phyloP scores from a whole-genome alignment of 1,140 invertebrate genomes.

The Aphelenchoides avenae region DNA sequence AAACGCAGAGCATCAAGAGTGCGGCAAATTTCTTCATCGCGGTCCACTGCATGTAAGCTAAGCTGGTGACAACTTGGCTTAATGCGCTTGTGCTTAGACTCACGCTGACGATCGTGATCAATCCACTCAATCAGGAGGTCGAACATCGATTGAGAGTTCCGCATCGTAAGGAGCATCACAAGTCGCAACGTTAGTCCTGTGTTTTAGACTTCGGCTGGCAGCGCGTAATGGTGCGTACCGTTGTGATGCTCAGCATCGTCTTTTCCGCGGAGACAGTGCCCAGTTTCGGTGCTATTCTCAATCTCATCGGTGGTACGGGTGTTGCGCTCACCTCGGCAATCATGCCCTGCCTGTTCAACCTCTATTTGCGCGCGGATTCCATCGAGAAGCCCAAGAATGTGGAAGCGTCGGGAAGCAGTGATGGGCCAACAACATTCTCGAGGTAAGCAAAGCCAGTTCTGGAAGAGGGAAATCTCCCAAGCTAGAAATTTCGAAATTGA shows the following conservation, averaged over 20 bases:
- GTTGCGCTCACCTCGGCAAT: conserved; percentile 43
- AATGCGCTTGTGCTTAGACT: conserved; percentile 14
- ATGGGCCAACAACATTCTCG: background rate
- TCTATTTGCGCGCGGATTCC: conserved; percentile 34
- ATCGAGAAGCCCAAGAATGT: conserved; percentile 11
- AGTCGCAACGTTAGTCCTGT: background rate
- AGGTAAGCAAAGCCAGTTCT: conserved; percentile 5
- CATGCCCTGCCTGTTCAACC: conserved; percentile 40
- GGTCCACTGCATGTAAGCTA: conserved; percentile 20
- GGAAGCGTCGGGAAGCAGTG: background rate
- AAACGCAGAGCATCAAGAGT: conserved; percentile 23
- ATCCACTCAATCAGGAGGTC: conserved; percentile 42
- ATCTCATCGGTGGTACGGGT: conserved; percentile 29
- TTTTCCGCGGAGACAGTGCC: conserved; percentile 30
- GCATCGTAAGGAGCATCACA: conserved; percentile 25
- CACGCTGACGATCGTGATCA: conserved; percentile 39
- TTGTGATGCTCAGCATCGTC: conserved; percentile 24
- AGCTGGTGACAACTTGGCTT: background rate
- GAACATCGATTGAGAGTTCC: conserved; percentile 35
- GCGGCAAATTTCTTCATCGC: conserved; percentile 41
- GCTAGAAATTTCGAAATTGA: background rate
- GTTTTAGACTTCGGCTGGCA: conserved; percentile 28
- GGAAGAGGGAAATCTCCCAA: conserved; percentile 1
- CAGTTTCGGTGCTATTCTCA: conserved; percentile 38
- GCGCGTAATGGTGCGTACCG: conserved; percentile 22